These are phyloP conservation scores for Chlamydotis undulata DNA, from an alignment of 2,113 vertebrate species.

Conservation along the genomic window DNA sequence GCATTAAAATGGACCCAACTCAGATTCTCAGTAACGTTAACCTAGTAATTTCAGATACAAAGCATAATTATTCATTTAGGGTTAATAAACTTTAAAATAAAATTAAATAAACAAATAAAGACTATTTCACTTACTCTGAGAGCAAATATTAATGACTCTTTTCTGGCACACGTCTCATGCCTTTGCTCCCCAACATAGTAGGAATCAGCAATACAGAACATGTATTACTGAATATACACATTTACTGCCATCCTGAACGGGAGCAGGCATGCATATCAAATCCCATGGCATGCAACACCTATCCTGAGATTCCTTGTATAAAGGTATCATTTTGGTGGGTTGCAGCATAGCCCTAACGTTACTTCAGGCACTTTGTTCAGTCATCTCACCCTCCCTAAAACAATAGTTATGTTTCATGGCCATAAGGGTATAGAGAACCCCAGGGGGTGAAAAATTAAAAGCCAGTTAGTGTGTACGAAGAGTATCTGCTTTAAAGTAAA, in stretches of 20 bases:
- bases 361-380: neutral
- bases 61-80: neutral
- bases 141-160: neutral
- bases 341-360: neutral
- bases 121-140: neutral
- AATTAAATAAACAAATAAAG: neutral
- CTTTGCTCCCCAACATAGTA: neutral
- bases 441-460: neutral
- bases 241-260: neutral
- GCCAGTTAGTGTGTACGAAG: neutral
- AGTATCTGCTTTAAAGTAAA: neutral
- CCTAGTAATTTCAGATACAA: neutral
- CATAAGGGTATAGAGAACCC: neutral
- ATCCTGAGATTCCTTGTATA: neutral
- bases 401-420: neutral
- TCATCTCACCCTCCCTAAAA: neutral
- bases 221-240: neutral
- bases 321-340: neutral
- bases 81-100: neutral
- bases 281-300: neutral
- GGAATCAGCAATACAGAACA: neutral
- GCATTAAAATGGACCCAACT: neutral
- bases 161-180: neutral
- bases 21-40: neutral
- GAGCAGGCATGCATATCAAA: neutral